Percentiles rank a stretch among this genome's conserved stretches.
Evolutionary conservation across 2,797 vertebrate species (phyloP).

Genomic region (Margarornis squamiger): DNA sequence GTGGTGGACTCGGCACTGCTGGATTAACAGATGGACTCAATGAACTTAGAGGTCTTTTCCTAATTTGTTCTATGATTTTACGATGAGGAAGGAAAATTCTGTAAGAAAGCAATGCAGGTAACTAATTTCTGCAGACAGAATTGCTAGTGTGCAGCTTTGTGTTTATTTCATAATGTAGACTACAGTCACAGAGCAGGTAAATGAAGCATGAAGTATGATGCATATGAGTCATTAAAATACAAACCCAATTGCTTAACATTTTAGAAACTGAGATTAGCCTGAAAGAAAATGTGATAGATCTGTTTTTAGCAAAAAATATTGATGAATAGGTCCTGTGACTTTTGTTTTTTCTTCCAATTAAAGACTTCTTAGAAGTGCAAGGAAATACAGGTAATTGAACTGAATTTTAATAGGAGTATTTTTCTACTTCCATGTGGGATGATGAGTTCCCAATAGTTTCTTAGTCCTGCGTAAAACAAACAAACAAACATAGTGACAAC

Average conservation of each 20-base stretch:
- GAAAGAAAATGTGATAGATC: not conserved
- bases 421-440: not conserved
- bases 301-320: not conserved
- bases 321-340: not conserved
- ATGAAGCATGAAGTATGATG: not conserved
- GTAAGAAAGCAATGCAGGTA: not conserved
- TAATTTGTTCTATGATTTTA: not conserved
- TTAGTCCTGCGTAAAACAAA: not conserved
- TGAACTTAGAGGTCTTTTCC: not conserved
- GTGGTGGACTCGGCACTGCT: not conserved
- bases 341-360: not conserved
- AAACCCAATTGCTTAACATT: not conserved
- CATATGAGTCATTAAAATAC: not conserved
- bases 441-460: not conserved
- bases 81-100: not conserved
- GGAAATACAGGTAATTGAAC: not conserved
- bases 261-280: not conserved
- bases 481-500: accelerated
- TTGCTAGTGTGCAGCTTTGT: not conserved
- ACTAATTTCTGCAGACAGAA: not conserved
- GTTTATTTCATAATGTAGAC: not conserved
- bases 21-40: not conserved
- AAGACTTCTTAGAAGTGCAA: not conserved
- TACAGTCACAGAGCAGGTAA: not conserved
- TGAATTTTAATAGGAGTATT: not conserved